Conservation (phyloP, 2,797 vertebrate genomes). For the Semaprochilodus insignis region DNA sequence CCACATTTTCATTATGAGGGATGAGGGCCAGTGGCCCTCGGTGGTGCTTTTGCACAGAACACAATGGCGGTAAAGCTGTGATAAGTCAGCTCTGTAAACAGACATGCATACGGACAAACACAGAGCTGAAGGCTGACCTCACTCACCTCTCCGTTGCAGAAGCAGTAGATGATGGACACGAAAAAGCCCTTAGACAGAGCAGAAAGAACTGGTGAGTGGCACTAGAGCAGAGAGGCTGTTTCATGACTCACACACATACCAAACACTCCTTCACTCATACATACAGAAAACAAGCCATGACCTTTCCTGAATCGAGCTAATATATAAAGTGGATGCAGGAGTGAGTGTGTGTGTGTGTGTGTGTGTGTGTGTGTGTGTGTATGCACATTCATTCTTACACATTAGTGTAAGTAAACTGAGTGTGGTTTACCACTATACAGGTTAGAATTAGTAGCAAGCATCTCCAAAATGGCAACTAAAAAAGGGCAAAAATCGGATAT, state of each 20-base stretch:
- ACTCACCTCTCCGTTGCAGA: slow-evolving; percentile 92
- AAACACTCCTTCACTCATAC: neutral
- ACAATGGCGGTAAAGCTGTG: neutral
- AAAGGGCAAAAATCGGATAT: no score
- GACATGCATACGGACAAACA: neutral
- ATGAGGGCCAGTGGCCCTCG: neutral
- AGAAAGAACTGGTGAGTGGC: slow-evolving; percentile 28
- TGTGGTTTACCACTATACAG: no score
- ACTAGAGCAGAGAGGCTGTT: neutral
- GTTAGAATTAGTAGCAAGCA: no score
- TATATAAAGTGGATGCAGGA: neutral
- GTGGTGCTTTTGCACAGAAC: neutral
- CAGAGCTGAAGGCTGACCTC: neutral
- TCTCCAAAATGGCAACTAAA: no score
- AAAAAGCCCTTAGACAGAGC: slow-evolving; percentile 85
- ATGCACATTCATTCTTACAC: no score
- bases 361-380: neutral
- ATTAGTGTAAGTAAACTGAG: neutral
- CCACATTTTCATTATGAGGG: neutral
- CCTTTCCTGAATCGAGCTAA: neutral
- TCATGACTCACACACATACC: neutral
- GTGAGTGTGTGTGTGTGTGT: neutral
- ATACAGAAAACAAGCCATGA: neutral
- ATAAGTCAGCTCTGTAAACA: neutral
- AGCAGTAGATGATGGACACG: slow-evolving; percentile 92